Conservation (phyloP, 2,888 invertebrate species). For the Dynastes maya region DNA sequence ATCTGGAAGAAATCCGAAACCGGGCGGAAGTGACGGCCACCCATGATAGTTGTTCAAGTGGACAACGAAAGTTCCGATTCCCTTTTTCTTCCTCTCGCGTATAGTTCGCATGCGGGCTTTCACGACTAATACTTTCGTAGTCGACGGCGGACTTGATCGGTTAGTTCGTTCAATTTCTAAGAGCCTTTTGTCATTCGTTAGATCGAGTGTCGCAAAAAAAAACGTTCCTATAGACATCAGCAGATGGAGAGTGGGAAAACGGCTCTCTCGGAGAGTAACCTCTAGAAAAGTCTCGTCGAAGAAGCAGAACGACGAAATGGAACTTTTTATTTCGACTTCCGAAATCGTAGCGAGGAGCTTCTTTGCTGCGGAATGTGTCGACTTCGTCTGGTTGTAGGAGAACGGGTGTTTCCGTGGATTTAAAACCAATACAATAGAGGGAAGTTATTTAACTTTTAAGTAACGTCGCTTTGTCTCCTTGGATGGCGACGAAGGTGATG, state of each 20-base stretch:
- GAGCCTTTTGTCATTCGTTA: conserved; percentile 47
- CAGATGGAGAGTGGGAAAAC: neutral
- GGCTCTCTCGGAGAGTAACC: no score
- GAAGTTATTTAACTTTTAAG: conserved; percentile 45
- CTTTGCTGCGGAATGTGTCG: neutral
- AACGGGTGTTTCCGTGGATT: conserved; percentile 20
- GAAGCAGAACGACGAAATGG: conserved; percentile 28
- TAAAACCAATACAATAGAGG: conserved; percentile 40
- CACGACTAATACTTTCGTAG: conserved; percentile 30
- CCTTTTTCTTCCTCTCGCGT: neutral
- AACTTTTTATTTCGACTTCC: conserved; percentile 43
- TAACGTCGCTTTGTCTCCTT: conserved; percentile 31
- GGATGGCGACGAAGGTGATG: neutral
- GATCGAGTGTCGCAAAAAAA: conserved; percentile 31
- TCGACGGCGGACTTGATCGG: conserved; percentile 26
- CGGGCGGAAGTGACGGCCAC: no score
- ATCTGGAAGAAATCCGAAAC: no score
- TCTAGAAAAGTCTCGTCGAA: conserved; percentile 6
- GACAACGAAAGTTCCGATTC: conserved; percentile 37
- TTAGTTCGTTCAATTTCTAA: conserved; percentile 41
- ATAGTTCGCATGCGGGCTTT: neutral
- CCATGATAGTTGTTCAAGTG: conserved; percentile 34
- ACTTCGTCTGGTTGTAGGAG: conserved; percentile 1
- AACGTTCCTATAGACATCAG: neutral
- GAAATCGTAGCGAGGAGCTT: neutral